A percentile compares a stretch with the other conserved stretches of the same genome.
Evolutionary conservation across 1,140 invertebrate genomes (phyloP).

Genomic region (Cydia amplana): DNA sequence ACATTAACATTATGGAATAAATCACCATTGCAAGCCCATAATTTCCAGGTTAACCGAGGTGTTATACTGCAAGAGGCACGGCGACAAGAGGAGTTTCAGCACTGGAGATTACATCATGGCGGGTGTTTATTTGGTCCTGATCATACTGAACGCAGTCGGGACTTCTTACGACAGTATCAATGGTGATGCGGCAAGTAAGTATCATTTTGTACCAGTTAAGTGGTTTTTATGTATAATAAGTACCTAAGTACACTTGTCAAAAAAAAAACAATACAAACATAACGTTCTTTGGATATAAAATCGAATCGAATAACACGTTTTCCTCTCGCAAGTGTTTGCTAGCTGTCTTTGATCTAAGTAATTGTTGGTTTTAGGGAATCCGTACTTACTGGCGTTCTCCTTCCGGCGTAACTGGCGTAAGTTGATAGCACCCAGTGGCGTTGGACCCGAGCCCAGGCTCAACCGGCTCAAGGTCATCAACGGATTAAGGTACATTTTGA

Average conservation of each 20-base stretch:
- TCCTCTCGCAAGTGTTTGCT: no score
- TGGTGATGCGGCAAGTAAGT: not conserved
- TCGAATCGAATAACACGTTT: no score
- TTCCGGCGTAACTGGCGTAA: constrained; percentile 42
- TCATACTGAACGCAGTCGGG: constrained; percentile 13
- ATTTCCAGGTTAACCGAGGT: not conserved
- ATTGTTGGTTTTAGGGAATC: constrained; percentile 34
- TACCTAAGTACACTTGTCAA: no score
- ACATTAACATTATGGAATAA: no score
- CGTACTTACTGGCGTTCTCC: constrained; percentile 40
- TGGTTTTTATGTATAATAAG: no score
- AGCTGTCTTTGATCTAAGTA: no score
- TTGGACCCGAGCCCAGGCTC: constrained; percentile 34
- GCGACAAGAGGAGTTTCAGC: not conserved
- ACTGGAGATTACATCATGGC: not conserved
- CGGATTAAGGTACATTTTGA: constrained; percentile 39
- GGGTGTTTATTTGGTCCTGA: not conserved
- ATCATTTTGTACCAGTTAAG: no score
- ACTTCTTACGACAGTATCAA: constrained; percentile 1
- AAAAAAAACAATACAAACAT: no score
- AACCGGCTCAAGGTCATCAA: constrained; percentile 36
- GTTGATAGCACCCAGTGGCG: constrained; percentile 33
- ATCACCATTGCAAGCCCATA: not conserved
- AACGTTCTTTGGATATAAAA: no score
- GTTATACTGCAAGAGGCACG: constrained; percentile 1